These are phyloP conservation scores for Scelioninae gen. 2 DNA, from an alignment of 2,888 invertebrate species.

Conservation along the genomic window DNA sequence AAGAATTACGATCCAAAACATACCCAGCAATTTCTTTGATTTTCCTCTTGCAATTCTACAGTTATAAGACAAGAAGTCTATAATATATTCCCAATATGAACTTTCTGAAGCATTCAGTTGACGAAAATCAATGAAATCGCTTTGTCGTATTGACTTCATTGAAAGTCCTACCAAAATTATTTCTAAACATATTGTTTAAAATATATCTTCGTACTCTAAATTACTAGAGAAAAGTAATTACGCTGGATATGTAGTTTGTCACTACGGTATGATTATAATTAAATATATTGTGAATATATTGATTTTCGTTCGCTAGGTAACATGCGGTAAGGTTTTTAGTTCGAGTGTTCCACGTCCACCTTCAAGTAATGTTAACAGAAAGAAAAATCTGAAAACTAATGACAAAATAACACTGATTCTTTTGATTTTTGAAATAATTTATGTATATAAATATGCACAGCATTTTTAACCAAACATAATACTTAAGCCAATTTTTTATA, in stretches of 20 bases:
- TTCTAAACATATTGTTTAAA: background rate
- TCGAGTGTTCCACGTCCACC: background rate
- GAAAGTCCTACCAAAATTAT: background rate
- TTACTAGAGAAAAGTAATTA: background rate
- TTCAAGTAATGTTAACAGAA: conserved; percentile 11
- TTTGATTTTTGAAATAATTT: background rate
- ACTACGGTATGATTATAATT: conserved; percentile 9
- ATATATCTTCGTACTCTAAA: background rate
- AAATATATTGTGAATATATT: conserved; percentile 31
- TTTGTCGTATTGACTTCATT: conserved; percentile 12
- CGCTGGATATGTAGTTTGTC: no score
- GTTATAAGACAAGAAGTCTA: conserved; percentile 3
- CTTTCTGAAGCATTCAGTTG: conserved; percentile 21
- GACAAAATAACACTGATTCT: background rate
- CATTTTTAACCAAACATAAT: background rate
- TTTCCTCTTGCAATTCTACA: background rate
- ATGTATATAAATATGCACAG: no score
- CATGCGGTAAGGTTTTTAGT: background rate
- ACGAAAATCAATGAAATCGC: conserved; percentile 36
- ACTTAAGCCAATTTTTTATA: no score
- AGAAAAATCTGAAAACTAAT: no score
- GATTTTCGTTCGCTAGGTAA: conserved; percentile 28
- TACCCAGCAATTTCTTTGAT: background rate
- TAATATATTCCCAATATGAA: conserved; percentile 13
- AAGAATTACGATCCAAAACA: background rate